Conservation (phyloP, 2,113 vertebrate species). For the Ginglymostoma cirratum region DNA sequence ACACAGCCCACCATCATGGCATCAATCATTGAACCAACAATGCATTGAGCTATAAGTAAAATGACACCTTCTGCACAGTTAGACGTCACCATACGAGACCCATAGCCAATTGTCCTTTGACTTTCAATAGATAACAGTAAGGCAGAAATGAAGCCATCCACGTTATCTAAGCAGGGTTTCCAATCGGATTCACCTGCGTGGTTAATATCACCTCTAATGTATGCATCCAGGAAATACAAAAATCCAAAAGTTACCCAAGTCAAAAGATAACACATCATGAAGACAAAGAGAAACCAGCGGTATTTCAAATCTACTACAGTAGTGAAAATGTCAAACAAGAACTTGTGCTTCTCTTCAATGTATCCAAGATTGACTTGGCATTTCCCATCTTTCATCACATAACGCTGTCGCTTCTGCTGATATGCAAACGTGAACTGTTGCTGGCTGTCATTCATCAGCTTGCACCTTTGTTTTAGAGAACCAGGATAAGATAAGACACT, state of each 20-base stretch:
- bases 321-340: conserved; percentile 73
- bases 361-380: conserved; percentile 70
- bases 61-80: conserved; percentile 61
- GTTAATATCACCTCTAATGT: conserved; percentile 57
- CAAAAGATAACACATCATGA: conserved; percentile 68
- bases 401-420: conserved; percentile 61
- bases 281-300: conserved; percentile 73
- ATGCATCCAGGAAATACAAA: conserved; percentile 65
- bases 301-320: conserved; percentile 74
- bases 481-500: conserved; percentile 25
- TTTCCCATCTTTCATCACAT: conserved; percentile 71
- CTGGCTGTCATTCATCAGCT: conserved; percentile 60
- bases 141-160: conserved; percentile 65
- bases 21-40: conserved; percentile 68
- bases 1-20: conserved; percentile 78
- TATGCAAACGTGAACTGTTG: conserved; percentile 39
- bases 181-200: conserved; percentile 59
- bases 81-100: conserved; percentile 66
- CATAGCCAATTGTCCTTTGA: conserved; percentile 72
- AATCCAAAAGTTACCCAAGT: conserved; percentile 67
- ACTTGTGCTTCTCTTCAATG: conserved; percentile 67
- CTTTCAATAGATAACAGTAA: conserved; percentile 72
- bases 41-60: conserved; percentile 67
- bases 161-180: conserved; percentile 63
- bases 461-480: conserved; percentile 52